These are phyloP conservation scores for Dreissena polymorpha DNA, from an alignment of 1,140 invertebrate genomes.

Conservation along the genomic window DNA sequence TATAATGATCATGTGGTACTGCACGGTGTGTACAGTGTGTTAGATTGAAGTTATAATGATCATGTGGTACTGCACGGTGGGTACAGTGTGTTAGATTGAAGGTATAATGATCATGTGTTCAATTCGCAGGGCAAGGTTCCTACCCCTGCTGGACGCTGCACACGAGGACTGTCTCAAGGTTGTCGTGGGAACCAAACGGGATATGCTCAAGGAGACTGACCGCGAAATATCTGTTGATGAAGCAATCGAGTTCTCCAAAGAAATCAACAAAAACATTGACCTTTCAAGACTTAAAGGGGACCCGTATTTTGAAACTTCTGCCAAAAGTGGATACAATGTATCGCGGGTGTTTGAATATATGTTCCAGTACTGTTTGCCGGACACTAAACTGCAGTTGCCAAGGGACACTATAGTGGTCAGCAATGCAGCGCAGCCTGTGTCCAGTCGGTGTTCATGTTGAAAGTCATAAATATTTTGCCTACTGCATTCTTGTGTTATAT, in stretches of 20 bases:
- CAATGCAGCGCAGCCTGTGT: no score
- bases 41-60: no score
- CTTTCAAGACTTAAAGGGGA: slow-evolving; percentile 59
- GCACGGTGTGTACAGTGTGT: no score
- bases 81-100: no score
- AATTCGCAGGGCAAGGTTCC: slow-evolving; percentile 78
- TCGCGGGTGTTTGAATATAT: slow-evolving; percentile 78
- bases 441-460: no score
- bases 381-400: no score
- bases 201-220: slow-evolving; percentile 65
- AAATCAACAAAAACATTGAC: slow-evolving; percentile 73
- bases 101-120: no score
- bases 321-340: slow-evolving; percentile 75
- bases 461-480: no score
- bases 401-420: no score
- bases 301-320: slow-evolving; percentile 80
- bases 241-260: slow-evolving; percentile 68
- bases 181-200: slow-evolving; percentile 79
- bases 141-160: slow-evolving; percentile 74
- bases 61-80: no score
- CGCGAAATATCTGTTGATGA: slow-evolving; percentile 72
- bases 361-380: slow-evolving; percentile 74
- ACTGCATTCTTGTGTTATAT: no score
- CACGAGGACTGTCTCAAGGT: slow-evolving; percentile 76
- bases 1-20: no score